A percentile compares a stretch with the other conserved stretches of the same genome.
Evolutionary conservation across 2,888 invertebrate genomes (phyloP).

Genomic region (Scaptomyza cyrtandrae): DNA sequence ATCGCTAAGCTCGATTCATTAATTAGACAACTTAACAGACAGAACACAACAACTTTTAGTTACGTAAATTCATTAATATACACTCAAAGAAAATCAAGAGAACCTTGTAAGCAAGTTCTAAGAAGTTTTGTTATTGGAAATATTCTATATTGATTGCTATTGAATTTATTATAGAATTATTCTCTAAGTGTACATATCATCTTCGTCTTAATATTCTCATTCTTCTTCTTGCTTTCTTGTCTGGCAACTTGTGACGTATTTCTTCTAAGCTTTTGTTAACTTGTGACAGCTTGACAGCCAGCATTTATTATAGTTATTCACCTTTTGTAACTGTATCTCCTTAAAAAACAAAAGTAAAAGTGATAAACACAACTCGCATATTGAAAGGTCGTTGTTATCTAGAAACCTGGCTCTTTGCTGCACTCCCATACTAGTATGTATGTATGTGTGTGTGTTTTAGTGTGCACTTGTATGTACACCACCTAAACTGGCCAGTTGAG

Average conservation of each 20-base stretch:
- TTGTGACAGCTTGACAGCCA: slow-evolving; percentile 26
- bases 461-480: slow-evolving; percentile 5
- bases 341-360: slow-evolving; percentile 35
- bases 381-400: slow-evolving; percentile 43
- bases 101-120: not conserved
- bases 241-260: slow-evolving; percentile 44
- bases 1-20: slow-evolving; percentile 56
- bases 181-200: not conserved
- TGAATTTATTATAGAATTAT: not conserved
- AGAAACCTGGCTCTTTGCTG: slow-evolving; percentile 9
- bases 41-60: slow-evolving; percentile 5
- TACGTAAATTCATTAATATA: slow-evolving; percentile 43
- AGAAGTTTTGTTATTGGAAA: not conserved
- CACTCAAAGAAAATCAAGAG: not conserved
- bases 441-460: not conserved
- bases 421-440: slow-evolving; percentile 15
- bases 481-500: slow-evolving; percentile 41
- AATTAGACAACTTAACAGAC: slow-evolving; percentile 53
- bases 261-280: slow-evolving; percentile 18
- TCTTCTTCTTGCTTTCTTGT: slow-evolving; percentile 8
- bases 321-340: slow-evolving; percentile 6
- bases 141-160: not conserved
- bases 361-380: slow-evolving; percentile 11
- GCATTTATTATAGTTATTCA: not conserved
- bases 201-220: not conserved